Evolutionary conservation across 2,888 invertebrate genomes (phyloP), one percentile per base, ranked within the genome.

Genomic region (Rhimphoctona megacephalus): DNA sequence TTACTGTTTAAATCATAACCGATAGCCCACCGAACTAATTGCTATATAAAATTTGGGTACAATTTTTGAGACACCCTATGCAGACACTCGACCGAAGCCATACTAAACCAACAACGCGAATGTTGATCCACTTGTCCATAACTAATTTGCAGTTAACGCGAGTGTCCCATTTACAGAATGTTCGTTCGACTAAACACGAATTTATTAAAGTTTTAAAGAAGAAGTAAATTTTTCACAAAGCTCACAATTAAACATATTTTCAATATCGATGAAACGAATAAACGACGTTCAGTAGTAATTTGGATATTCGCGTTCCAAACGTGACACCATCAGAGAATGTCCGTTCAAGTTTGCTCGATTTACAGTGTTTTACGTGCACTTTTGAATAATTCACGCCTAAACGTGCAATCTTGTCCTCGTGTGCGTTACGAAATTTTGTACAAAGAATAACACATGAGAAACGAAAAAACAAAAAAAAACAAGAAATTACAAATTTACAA

Each of bases 371-470:
- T 66, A 17, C 43, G 46, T 30, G 11, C 25, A 46, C n/a, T n/a
- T 30, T 61, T 14, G 19, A 36, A 30, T 19, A 30, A 57, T 52
- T 73, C 46, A 61, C 25, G 54, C 46, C 57, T 54, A 66, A 84
- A 70, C 74, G 83, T 82, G 81, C 66, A 57, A 85, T 81, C 57
- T 69, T 70, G 30, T 22, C 17, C 73, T 74, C 54, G 69, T 43
- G 69, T 52, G 73, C 54, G 39, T 81, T 81, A 74, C 74, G 54
- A 78, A 83, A 84, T 85, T 87, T 87, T 81, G 85, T 85, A 83
- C 85, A 85, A 76, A 77, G 67, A 70, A 81, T 73, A 69, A 81
- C n/a, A 54, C 64, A 66, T 61, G 57, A 46, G 17, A 39, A 43
- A 66, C n/a, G 54, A 66, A 22, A 30, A 79, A 64, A 66, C 61